Base-by-base conservation (phyloP, 1,140 invertebrate genomes). In the Anastrepha obliqua region DNA sequence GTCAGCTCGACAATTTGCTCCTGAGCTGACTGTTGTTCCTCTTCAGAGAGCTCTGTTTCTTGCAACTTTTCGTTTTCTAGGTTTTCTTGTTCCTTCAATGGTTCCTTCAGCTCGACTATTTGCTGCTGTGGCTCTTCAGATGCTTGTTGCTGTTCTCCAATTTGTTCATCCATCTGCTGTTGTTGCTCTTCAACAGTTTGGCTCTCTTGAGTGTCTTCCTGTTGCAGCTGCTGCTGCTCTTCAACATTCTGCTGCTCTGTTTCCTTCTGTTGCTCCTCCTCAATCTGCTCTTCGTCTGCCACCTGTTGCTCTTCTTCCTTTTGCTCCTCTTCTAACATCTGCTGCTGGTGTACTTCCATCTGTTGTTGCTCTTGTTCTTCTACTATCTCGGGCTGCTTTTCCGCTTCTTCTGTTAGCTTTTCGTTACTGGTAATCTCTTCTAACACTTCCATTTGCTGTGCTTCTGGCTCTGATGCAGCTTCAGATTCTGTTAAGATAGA, bases 341-440 rank as follows among this genome's bases (percentile, higher is more conserved):
- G 20, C 44, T 51, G 6, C 17, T 44, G 9, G 9, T 13, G 15
- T 81, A 47, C n/a, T 81, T 78, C 47, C 70, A 44, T 11, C 62
- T 55, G 86, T 62, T 70, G 51, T 60, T 42, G 64, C 87, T 7
- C 6, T 62, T 3, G 39, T 44, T 51, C 88, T 89, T 15, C 60
- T 74, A 87, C 85, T 65, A 87, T 17, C 17, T 85, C 51, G 11
- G 86, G 44, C 17, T 81, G 4, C 9, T 64, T 29, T 51, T 70
- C 70, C 9, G 42, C 20, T 7, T 20, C 55, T 20, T 58, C 29
- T 59, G 86, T 67, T 17, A n/a, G 17, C 74, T 87, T 86, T 9
- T 70, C 15, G 17, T 17, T 44, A 17, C 42, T 86, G 62, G 78
- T 78, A 44, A 89, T 81, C 8, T 74, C 64, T 85, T 87, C 87